phyloP scores from a whole-genome alignment of 2,797 vertebrate genomes.

The Cyclura pinguis region DNA sequence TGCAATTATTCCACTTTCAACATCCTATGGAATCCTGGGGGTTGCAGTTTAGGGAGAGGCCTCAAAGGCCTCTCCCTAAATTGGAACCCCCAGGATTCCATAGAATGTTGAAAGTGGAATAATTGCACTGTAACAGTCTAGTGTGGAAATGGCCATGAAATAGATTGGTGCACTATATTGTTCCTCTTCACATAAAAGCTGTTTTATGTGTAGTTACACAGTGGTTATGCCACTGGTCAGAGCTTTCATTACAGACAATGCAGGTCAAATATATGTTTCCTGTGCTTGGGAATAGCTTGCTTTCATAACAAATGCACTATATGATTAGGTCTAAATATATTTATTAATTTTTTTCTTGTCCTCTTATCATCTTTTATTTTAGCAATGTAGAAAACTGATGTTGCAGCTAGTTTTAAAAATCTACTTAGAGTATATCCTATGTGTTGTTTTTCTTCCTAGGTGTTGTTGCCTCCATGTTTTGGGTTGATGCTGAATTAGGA shows the following conservation, averaged over 20 bases:
- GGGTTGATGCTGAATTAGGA: conserved; percentile 96
- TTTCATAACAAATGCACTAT: not conserved
- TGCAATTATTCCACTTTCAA: too few relatives aligned
- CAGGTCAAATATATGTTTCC: not conserved
- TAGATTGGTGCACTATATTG: not conserved
- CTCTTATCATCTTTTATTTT: not conserved
- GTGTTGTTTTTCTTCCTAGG: conserved; percentile 77
- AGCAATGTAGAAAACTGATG: not conserved
- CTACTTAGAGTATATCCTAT: not conserved
- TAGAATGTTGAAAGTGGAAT: too few relatives aligned
- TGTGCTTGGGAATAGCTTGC: not conserved
- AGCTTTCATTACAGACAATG: not conserved
- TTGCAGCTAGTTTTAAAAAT: not conserved
- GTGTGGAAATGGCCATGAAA: too few relatives aligned
- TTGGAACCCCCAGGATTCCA: too few relatives aligned
- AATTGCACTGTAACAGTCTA: too few relatives aligned
- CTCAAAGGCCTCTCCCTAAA: too few relatives aligned
- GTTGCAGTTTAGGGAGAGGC: too few relatives aligned
- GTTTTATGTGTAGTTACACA: not conserved
- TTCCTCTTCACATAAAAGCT: not conserved
- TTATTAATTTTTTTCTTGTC: not conserved
- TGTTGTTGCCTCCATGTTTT: conserved; percentile 97
- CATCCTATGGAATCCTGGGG: too few relatives aligned
- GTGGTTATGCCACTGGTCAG: not conserved
- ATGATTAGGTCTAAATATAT: not conserved